Evolutionary conservation across 2,113 vertebrate species (phyloP).

Genomic region (Stictonetta naevosa): DNA sequence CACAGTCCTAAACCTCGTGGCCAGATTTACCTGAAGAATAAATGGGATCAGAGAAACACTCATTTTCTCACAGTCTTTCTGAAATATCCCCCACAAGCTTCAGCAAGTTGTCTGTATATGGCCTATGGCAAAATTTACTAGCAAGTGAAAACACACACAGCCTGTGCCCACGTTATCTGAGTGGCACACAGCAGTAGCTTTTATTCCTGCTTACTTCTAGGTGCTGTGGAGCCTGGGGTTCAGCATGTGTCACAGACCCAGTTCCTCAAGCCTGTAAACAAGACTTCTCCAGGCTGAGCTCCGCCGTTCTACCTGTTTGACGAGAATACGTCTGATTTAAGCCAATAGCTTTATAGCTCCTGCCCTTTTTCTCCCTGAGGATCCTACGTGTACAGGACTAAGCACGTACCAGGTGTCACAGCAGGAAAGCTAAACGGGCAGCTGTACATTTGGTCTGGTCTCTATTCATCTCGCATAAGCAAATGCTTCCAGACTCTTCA

Average conservation of each 20-base stretch:
- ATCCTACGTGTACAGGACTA: neutral
- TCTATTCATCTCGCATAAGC: neutral
- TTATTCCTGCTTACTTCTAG: neutral
- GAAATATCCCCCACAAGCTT: neutral
- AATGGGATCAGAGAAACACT: neutral
- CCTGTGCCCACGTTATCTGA: neutral
- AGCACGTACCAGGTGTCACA: fast-evolving
- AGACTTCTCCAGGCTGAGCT: neutral
- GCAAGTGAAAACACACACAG: neutral
- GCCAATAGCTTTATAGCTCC: neutral
- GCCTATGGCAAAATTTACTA: neutral
- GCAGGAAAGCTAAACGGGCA: neutral
- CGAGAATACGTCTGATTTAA: neutral
- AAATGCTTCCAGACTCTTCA: neutral
- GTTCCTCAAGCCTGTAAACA: constrained; percentile 31
- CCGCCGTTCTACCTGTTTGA: neutral
- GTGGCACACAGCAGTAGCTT: neutral
- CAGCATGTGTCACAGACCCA: neutral
- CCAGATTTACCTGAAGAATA: neutral
- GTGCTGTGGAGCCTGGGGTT: neutral
- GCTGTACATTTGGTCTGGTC: neutral
- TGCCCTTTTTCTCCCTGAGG: neutral
- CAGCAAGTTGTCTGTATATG: neutral
- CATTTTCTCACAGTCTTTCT: neutral
- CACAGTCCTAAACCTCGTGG: neutral